Evolutionary conservation across 2,888 invertebrate species (phyloP), one percentile per base, ranked within the genome.

Genomic region (Acanthosepion lycidas): DNA sequence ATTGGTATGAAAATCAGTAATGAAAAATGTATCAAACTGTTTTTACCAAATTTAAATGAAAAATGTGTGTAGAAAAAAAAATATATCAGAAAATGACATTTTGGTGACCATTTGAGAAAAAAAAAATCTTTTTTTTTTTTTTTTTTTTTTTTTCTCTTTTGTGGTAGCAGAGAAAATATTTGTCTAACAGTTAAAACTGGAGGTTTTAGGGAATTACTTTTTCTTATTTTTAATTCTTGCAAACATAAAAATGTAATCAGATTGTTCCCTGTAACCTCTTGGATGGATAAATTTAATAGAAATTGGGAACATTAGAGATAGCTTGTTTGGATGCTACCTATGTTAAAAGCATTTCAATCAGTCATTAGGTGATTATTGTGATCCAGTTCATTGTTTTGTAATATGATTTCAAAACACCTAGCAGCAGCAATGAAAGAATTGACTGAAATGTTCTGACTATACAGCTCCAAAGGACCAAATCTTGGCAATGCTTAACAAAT

Each of bases 21-120:
- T 15, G 9, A n/a, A n/a, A n/a, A 78, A 78, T n/a, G 4, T n/a
- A 9, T n/a, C 0, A 3, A n/a, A n/a, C 2, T 1, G 1, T n/a
- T 12, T 78, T 78, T 33, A n/a, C 78, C 15, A 15, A 33, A 5
- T 78, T n/a, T 78, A n/a, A n/a, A 28, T 1, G n/a, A 78, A 28
- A 12, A n/a, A n/a, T 78, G 78, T 78, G 28, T n/a, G n/a, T 78
- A n/a, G 28, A 15, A 78, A n/a, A 78, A 28, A 6, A 23, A 59
- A 23, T 6, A 59, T 23, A 59, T 59, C 6, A 23, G 59, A 59
- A 42, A 42, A 42, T 42, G 59, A 59, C 20, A 59, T 59, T 59
- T 59, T 59, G 59, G 23, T 59, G 23, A 59, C 59, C 12, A 12
- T 78, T 78, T 78, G 78, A n/a, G 9, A 2, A 33, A n/a, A 78